A percentile compares a stretch with the other conserved stretches of the same genome.
Evolutionary conservation across 2,113 vertebrate genomes (phyloP).

Genomic region (Bujurquina vittata): DNA sequence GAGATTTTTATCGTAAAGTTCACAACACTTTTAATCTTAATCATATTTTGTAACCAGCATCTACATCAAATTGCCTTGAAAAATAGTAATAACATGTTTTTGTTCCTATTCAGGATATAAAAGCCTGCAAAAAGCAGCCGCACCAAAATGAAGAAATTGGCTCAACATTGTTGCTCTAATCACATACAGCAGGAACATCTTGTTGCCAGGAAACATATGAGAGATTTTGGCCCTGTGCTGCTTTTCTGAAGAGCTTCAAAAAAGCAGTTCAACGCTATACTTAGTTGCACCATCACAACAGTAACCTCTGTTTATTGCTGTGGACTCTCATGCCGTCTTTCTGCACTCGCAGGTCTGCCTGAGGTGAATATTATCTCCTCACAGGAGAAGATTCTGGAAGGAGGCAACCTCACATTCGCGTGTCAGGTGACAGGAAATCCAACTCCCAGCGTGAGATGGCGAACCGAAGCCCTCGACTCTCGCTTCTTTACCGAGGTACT

Average conservation of each 20-base stretch:
- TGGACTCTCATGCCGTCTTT: conserved; percentile 1
- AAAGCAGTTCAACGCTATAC: background rate
- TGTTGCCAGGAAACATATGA: conserved; percentile 63
- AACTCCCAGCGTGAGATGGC: conserved; percentile 73
- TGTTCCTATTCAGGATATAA: background rate
- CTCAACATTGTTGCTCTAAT: conserved; percentile 32
- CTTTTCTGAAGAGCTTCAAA: background rate
- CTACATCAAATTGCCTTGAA: background rate
- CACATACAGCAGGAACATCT: conserved; percentile 18
- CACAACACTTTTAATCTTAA: background rate
- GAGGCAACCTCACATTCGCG: conserved; percentile 80
- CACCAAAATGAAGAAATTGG: conserved; percentile 29
- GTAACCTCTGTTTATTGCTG: background rate
- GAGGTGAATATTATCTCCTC: conserved; percentile 66
- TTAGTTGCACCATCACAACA: background rate
- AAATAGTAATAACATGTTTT: background rate
- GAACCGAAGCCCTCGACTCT: conserved; percentile 70
- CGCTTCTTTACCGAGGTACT: conserved; percentile 67
- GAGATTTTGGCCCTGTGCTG: conserved; percentile 6
- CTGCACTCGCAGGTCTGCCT: conserved; percentile 73
- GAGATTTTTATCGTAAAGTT: background rate
- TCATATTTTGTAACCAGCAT: background rate
- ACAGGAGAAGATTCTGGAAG: conserved; percentile 68
- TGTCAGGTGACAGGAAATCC: conserved; percentile 80
- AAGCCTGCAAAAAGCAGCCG: conserved; percentile 6